Percentiles rank a stretch among this genome's conserved stretches.
phyloP scores from a whole-genome alignment of 2,113 vertebrate genomes.

The Amblyornis subalaris region DNA sequence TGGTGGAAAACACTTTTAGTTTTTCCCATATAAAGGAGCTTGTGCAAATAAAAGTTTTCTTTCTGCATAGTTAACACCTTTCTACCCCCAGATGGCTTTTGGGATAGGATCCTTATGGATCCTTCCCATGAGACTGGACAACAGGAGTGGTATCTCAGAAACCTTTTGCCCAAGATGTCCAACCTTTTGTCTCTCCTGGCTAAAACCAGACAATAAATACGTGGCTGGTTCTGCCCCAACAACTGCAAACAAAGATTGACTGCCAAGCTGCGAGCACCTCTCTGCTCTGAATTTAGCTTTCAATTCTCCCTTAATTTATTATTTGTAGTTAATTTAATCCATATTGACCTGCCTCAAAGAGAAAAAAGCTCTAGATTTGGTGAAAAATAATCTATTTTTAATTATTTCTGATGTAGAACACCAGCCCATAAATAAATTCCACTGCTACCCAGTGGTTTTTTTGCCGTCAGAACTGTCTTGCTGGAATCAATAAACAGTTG shows the following conservation, averaged over 20 bases:
- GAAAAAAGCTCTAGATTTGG: conserved; percentile 31
- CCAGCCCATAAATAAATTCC: conserved; percentile 38
- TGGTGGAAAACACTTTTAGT: background rate
- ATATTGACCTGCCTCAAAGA: conserved; percentile 35
- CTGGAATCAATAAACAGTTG: conserved; percentile 76
- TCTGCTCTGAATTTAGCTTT: conserved; percentile 22
- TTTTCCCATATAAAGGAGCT: background rate
- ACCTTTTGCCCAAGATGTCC: background rate
- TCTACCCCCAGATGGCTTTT: background rate
- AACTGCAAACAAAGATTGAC: background rate
- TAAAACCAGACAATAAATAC: background rate
- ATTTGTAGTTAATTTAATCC: conserved; percentile 62
- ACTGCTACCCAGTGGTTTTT: conserved; percentile 18
- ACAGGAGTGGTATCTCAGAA: background rate
- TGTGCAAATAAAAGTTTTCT: background rate
- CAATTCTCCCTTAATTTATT: conserved; percentile 52
- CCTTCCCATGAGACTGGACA: background rate
- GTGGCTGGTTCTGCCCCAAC: background rate
- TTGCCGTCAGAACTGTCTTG: conserved; percentile 53
- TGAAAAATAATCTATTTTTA: conserved; percentile 73
- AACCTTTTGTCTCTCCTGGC: background rate
- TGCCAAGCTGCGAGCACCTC: background rate
- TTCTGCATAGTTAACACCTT: background rate
- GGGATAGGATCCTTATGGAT: background rate
- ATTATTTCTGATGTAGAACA: conserved; percentile 61